Evolutionary conservation across 1,140 invertebrate species (phyloP).

Genomic region (Diorhabda elongata): DNA sequence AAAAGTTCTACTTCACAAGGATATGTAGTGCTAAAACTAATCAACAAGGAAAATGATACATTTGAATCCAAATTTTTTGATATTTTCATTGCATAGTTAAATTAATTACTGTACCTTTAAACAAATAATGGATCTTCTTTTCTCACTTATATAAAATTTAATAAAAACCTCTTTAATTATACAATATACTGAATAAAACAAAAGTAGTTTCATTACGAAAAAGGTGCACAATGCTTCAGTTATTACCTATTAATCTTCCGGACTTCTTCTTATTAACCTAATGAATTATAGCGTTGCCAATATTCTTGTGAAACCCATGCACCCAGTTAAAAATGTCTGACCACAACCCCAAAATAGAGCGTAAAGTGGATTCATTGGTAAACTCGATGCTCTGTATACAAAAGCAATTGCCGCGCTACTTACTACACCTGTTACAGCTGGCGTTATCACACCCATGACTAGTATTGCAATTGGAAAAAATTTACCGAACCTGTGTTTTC

Average conservation of each 20-base stretch:
- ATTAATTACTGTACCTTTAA: not conserved
- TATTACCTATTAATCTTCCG: constrained; percentile 1
- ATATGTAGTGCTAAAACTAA: too few relatives aligned
- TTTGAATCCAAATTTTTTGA: too few relatives aligned
- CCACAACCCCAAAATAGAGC: constrained; percentile 90
- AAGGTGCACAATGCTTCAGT: constrained; percentile 13
- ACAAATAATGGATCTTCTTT: not conserved
- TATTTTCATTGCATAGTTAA: too few relatives aligned
- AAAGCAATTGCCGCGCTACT: constrained; percentile 92
- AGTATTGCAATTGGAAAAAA: constrained; percentile 86
- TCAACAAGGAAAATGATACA: too few relatives aligned
- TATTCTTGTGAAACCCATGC: constrained; percentile 88
- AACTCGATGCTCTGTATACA: constrained; percentile 82
- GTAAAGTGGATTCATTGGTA: constrained; percentile 85
- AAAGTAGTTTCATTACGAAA: constrained; percentile 7
- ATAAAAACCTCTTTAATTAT: constrained; percentile 24
- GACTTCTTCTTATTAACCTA: constrained; percentile 15
- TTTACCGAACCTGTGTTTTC: constrained; percentile 90
- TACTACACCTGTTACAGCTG: constrained; percentile 79
- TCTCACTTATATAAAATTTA: constrained; percentile 4
- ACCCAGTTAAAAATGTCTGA: constrained; percentile 82
- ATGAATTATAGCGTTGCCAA: constrained; percentile 77
- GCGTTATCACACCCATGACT: constrained; percentile 81
- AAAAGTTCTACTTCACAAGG: too few relatives aligned
- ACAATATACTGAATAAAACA: constrained; percentile 5